Conservation (phyloP, 2,888 invertebrate genomes). For the Oscheius sp. region DNA sequence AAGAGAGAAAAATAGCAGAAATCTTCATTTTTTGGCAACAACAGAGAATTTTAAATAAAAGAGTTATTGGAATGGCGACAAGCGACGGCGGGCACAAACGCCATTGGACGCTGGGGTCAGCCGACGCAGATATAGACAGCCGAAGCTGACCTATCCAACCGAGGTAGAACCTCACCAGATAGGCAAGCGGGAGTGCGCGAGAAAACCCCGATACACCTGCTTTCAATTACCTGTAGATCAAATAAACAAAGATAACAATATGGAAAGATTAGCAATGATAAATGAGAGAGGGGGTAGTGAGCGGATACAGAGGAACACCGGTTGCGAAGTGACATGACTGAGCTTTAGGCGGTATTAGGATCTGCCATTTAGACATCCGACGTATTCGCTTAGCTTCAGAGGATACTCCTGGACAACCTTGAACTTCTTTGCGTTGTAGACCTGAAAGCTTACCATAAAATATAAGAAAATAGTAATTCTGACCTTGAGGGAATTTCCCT, state of each 20-base stretch:
- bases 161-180: not conserved
- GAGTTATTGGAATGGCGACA: conserved; percentile 33
- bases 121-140: conserved; percentile 20
- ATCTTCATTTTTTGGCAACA: conserved; percentile 24
- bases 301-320: conserved; percentile 15
- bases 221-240: conserved; percentile 31
- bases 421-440: conserved; percentile 67
- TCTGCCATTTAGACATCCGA: conserved; percentile 53
- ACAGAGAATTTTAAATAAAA: conserved; percentile 3
- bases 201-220: conserved; percentile 7
- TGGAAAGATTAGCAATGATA: not conserved
- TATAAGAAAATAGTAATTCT: too few species aligned
- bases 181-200: conserved; percentile 15
- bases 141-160: conserved; percentile 16
- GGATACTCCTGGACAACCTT: conserved; percentile 66
- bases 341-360: conserved; percentile 15
- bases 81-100: conserved; percentile 31
- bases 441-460: conserved; percentile 57
- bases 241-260: conserved; percentile 15
- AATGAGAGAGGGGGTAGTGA: not conserved
- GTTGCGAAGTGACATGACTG: conserved; percentile 29
- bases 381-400: conserved; percentile 59
- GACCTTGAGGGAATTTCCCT: conserved; percentile 65
- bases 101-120: conserved; percentile 32
- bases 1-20: not conserved